Base-by-base conservation (phyloP, 2,113 vertebrate genomes). In the Hipposideros armiger region DNA sequence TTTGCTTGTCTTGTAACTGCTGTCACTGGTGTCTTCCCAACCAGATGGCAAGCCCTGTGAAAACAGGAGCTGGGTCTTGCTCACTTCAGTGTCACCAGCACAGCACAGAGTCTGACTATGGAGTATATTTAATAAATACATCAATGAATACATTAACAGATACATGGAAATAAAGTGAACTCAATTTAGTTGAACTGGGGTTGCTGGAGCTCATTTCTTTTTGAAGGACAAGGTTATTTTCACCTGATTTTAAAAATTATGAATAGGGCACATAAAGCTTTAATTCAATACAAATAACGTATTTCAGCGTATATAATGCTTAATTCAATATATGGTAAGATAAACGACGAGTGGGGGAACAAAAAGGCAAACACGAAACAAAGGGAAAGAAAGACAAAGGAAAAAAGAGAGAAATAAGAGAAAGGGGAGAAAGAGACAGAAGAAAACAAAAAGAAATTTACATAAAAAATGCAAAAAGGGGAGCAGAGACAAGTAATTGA, bases 21-120 rank as follows among this genome's bases (percentile, higher is more conserved):
- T 47, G 42, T 67, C 40, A 5, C 20, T 4, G 16, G 16, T 47
- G 40, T 87, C 40, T 84, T 14, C 11, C 28, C 24, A 19, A 17
- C 20, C 28, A 36, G 26, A 62, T 1, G 54, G 32, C 16, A 3
- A 30, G 15, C 8, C 47, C 40, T 56, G 15, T 32, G 45, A 70
- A 11, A 22, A 7, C 0, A n/a, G 36, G 0, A 24, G 32, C 73
- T 40, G 5, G 8, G 6, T 80, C 7, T 52, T 36, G 1, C 40
- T 83, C 20, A 87, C 30, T 30, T 85, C 62, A 42, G 26, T 50
- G 17, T 36, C 20, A 28, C 32, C 17, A 66, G 22, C 30, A 45
- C 1, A n/a, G 58, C 32, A 64, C 3, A 16, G 14, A 64, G 6
- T 78, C 56, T n/a, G 4, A 7, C 36, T 30, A 45, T 1, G 4